phyloP scores from a whole-genome alignment of 2,113 vertebrate species.

The Pituophis catenifer region DNA sequence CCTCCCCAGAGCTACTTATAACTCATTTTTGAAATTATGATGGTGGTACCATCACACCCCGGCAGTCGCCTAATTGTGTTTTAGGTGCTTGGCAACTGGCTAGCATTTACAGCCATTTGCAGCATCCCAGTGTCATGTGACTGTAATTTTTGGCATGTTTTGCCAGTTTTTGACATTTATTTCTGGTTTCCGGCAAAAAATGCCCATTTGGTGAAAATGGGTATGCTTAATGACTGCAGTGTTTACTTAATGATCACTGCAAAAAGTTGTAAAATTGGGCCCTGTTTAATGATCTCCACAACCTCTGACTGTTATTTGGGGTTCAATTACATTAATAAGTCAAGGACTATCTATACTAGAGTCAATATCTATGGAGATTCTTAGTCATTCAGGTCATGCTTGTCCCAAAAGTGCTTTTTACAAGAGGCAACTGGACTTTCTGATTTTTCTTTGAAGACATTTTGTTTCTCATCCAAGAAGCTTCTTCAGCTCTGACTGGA shows the following conservation, averaged over 20 bases:
- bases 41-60: rapidly evolving
- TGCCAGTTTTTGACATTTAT: neutral
- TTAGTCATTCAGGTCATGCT: too few relatives aligned
- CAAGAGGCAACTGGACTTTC: too few relatives aligned
- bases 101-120: neutral
- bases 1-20: neutral
- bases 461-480: too few relatives aligned
- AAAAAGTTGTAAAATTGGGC: too few relatives aligned
- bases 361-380: too few relatives aligned
- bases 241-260: neutral
- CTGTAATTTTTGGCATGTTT: neutral
- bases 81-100: neutral
- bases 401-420: too few relatives aligned
- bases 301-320: too few relatives aligned
- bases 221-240: neutral
- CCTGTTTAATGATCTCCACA: too few relatives aligned
- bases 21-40: neutral
- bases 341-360: too few relatives aligned
- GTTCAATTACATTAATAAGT: too few relatives aligned
- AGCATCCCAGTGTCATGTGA: neutral
- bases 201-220: neutral
- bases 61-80: neutral
- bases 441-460: too few relatives aligned
- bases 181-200: neutral
- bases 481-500: too few relatives aligned